These are phyloP conservation scores for Prinia subflava DNA, from an alignment of 2,113 vertebrate species.

Conservation along the genomic window DNA sequence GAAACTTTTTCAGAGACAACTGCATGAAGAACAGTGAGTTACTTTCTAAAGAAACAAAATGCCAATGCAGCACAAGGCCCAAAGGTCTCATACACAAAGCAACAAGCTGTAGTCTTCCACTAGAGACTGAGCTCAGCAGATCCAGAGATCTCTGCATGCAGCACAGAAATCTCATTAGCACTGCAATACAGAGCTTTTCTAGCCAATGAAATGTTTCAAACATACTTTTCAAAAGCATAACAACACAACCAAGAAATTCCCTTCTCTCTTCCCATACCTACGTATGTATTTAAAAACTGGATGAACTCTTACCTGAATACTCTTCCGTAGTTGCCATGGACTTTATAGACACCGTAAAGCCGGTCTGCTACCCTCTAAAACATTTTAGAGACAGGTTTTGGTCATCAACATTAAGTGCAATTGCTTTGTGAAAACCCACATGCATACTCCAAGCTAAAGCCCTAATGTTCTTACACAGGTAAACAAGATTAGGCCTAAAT, in stretches of 20 bases:
- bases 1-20: background rate
- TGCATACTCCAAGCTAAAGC: background rate
- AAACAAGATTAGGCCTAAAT: background rate
- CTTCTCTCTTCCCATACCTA: background rate
- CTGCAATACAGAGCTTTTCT: background rate
- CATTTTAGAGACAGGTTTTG: constrained; percentile 35
- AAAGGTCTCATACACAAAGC: background rate
- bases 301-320: constrained; percentile 87
- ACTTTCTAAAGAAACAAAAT: background rate
- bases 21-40: background rate
- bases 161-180: background rate
- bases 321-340: constrained; percentile 95
- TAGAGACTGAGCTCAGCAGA: background rate
- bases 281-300: background rate
- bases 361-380: constrained; percentile 92
- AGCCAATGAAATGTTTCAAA: background rate
- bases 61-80: background rate
- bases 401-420: background rate
- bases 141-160: background rate
- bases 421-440: background rate
- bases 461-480: background rate
- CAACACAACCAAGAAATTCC: background rate
- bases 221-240: background rate
- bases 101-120: background rate
- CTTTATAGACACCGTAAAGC: constrained; percentile 95